These are phyloP conservation scores for Atractosteus spatula DNA, from an alignment of 2,113 vertebrate genomes.

Conservation along the genomic window DNA sequence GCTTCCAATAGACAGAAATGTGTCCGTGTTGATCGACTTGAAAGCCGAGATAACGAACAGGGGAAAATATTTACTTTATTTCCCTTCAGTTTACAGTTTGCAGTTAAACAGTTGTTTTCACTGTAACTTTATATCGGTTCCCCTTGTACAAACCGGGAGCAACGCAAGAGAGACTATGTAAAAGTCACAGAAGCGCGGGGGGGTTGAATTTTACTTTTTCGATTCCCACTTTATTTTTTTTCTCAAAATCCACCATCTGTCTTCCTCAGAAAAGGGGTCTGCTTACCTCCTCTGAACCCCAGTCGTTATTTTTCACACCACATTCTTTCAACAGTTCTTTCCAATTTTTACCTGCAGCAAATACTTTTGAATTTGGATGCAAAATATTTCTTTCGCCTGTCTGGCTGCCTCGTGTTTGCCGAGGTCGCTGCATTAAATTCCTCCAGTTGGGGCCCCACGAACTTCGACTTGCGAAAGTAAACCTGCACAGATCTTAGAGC, in stretches of 20 bases:
- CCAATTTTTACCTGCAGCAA: neutral
- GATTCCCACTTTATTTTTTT: neutral
- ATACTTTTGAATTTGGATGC: neutral
- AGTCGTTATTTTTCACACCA: neutral
- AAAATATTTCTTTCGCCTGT: neutral
- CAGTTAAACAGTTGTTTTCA: neutral
- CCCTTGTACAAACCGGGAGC: constrained; percentile 22
- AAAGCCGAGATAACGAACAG: constrained; percentile 66
- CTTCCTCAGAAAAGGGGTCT: neutral
- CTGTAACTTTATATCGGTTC: neutral
- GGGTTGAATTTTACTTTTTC: no score
- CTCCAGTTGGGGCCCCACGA: no score
- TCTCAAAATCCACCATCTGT: neutral
- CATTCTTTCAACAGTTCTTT: neutral
- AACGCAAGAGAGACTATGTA: neutral
- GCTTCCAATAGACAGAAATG: constrained; percentile 65
- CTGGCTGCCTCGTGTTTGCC: neutral
- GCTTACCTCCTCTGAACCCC: neutral
- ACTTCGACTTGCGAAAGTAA: no score
- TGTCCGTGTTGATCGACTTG: constrained; percentile 63
- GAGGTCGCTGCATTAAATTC: no score
- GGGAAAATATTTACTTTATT: constrained; percentile 68
- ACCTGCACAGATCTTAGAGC: no score
- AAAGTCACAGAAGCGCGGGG: no score
- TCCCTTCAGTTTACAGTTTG: constrained; percentile 47